phyloP scores from a whole-genome alignment of 2,797 vertebrate genomes.

The Enteromius paludinosus region DNA sequence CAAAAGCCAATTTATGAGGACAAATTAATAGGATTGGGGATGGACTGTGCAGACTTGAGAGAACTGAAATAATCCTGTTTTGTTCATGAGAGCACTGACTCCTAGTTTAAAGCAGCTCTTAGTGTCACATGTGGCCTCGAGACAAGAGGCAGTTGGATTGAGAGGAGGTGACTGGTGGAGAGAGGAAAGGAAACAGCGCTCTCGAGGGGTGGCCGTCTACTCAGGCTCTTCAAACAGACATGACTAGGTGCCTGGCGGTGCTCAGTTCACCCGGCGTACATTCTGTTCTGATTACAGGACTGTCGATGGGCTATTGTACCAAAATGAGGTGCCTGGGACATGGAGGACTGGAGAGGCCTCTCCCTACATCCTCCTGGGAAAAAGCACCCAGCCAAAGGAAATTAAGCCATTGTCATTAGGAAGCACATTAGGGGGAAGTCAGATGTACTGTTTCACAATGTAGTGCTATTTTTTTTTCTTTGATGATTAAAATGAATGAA shows the following conservation, averaged over 20 bases:
- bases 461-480: background rate
- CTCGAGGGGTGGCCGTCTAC: conserved; percentile 6
- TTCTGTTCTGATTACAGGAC: conserved; percentile 41
- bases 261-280: conserved; percentile 37
- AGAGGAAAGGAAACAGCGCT: background rate
- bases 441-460: conserved; percentile 5
- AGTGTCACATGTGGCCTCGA: conserved; percentile 31
- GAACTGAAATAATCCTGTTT: conserved; percentile 72
- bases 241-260: conserved; percentile 46
- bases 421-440: conserved; percentile 4
- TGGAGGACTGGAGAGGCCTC: conserved; percentile 1
- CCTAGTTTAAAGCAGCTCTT: conserved; percentile 25
- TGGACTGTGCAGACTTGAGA: background rate
- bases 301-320: conserved; percentile 19
- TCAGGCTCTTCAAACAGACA: conserved; percentile 16
- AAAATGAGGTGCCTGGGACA: conserved; percentile 17
- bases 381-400: conserved; percentile 22
- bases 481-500: conserved; percentile 10
- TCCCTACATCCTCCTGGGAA: conserved; percentile 40
- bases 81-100: conserved; percentile 72
- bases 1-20: background rate
- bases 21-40: background rate
- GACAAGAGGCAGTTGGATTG: conserved; percentile 13
- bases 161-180: background rate
- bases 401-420: conserved; percentile 14